A percentile compares a stretch with the other conserved stretches of the same genome.
Evolutionary conservation across 2,797 vertebrate species (phyloP).

Genomic region (Denticeps clupeoides): DNA sequence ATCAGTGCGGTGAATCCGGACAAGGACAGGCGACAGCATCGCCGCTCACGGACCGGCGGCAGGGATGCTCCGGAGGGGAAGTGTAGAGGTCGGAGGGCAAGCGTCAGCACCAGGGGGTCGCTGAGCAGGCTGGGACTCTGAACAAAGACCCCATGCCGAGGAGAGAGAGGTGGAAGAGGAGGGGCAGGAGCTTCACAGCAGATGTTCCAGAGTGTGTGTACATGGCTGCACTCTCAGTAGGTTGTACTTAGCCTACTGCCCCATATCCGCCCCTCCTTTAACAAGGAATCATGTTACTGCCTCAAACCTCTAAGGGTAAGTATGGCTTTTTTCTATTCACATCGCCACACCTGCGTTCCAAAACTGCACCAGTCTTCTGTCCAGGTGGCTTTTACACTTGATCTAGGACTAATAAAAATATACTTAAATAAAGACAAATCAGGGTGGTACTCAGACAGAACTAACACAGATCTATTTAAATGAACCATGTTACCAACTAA

Average conservation of each 20-base stretch:
- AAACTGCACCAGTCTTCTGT: no score
- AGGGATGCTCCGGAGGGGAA: constrained; percentile 49
- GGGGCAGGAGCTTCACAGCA: constrained; percentile 27
- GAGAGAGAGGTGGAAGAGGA: constrained; percentile 12
- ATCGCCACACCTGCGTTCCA: no score
- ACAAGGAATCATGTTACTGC: no score
- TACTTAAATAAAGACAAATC: no score
- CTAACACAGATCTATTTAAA: no score
- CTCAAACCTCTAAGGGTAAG: no score
- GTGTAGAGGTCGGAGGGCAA: constrained; percentile 68
- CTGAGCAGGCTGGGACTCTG: constrained; percentile 56
- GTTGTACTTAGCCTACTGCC: not conserved
- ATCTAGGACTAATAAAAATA: no score
- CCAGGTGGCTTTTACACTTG: no score
- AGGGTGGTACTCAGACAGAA: no score
- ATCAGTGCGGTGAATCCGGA: not conserved
- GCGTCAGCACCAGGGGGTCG: constrained; percentile 56
- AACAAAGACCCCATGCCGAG: constrained; percentile 57
- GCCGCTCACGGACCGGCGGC: not conserved
- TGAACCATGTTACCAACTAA: no score
- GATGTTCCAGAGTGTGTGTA: not conserved
- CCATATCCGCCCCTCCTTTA: not conserved
- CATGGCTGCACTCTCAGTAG: not conserved
- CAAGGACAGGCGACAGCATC: not conserved
- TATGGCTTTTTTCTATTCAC: no score